Evolutionary conservation across 2,888 invertebrate genomes (phyloP).

Genomic region (Bimastos eiseni): DNA sequence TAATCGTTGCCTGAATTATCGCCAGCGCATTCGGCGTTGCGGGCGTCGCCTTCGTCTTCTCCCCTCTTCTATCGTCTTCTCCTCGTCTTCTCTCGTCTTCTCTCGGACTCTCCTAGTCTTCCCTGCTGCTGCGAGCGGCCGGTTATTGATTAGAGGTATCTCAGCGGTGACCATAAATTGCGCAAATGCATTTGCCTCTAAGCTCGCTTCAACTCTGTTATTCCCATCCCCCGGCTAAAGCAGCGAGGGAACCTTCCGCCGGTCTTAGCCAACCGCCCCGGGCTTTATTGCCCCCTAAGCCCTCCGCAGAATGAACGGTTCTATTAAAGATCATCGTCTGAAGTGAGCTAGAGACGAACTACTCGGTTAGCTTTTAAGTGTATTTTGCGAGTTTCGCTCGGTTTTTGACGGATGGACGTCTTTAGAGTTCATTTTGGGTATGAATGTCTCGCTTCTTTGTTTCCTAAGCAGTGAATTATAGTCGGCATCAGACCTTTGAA

Average conservation of each 20-base stretch:
- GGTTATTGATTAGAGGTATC: neutral
- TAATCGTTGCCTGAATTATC: neutral
- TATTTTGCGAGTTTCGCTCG: neutral
- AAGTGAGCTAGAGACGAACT: neutral
- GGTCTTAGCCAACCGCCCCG: neutral
- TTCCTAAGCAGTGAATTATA: neutral
- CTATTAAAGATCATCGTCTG: constrained; percentile 6
- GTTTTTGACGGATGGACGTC: neutral
- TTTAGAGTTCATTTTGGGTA: constrained; percentile 1
- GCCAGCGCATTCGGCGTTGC: neutral
- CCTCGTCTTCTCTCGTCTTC: too few relatives aligned
- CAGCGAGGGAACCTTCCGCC: neutral
- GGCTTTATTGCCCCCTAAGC: neutral
- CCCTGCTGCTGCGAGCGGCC: neutral
- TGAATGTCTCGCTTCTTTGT: neutral
- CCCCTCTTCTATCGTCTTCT: too few relatives aligned
- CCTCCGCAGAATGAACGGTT: neutral
- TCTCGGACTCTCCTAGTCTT: neutral
- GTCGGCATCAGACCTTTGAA: neutral
- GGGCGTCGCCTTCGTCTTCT: too few relatives aligned
- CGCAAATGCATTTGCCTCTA: constrained; percentile 13
- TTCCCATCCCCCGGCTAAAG: neutral
- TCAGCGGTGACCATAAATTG: neutral
- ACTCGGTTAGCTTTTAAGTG: neutral
- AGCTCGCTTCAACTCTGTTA: neutral